A percentile compares a stretch with the other conserved stretches of the same genome.
phyloP scores from a whole-genome alignment of 2,113 vertebrate genomes.

The Odocoileus virginianus region DNA sequence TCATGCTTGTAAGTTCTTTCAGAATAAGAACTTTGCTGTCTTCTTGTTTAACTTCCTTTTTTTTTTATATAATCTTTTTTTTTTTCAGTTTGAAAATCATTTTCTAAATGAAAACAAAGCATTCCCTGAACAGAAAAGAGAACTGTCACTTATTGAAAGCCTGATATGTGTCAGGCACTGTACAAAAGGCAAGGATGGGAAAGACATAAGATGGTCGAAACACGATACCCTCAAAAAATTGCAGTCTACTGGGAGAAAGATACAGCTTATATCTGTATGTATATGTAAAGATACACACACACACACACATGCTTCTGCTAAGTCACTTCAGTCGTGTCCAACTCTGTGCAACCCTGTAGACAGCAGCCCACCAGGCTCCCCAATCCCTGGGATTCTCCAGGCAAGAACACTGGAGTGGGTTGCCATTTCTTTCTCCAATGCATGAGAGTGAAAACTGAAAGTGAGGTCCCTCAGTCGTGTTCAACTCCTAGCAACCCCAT shows the following conservation, averaged over 20 bases:
- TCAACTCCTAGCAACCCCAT: too few species aligned
- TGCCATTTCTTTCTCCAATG: too few species aligned
- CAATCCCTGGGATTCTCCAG: too few species aligned
- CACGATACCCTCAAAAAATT: not conserved
- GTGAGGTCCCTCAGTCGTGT: too few species aligned
- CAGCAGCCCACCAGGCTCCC: too few species aligned
- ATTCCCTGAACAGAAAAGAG: not conserved
- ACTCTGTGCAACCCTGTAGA: too few species aligned
- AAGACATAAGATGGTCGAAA: not conserved
- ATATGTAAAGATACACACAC: too few species aligned
- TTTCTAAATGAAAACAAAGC: not conserved
- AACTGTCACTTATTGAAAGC: not conserved
- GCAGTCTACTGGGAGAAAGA: not conserved
- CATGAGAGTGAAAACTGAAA: too few species aligned
- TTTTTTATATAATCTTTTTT: not conserved
- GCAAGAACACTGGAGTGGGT: too few species aligned
- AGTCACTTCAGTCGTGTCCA: too few species aligned
- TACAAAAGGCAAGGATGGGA: not conserved
- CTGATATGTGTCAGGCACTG: not conserved
- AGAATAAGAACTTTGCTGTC: not conserved
- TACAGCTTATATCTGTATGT: not conserved
- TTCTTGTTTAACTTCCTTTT: not conserved
- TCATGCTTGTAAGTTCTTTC: not conserved
- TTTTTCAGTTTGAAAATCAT: not conserved
- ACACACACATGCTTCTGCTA: too few species aligned